Percentiles rank a stretch among this genome's conserved stretches.
These are phyloP conservation scores for Crocallis elinguaria DNA, from an alignment of 2,888 invertebrate genomes.

Conservation along the genomic window DNA sequence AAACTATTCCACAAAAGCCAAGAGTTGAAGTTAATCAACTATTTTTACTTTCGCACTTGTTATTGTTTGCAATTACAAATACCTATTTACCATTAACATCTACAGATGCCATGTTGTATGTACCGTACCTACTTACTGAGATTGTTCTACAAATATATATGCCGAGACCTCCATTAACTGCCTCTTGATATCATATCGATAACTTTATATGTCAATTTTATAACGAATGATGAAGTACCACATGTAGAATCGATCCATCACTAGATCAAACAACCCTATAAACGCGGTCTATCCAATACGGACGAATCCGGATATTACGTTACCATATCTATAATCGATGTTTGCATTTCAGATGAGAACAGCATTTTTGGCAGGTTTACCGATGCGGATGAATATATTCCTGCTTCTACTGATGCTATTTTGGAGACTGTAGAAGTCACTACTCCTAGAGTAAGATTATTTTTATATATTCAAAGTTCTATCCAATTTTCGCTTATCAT, in stretches of 20 bases:
- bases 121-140: no score
- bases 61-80: no score
- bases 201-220: no score
- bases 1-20: no score
- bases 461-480: background rate
- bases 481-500: background rate
- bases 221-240: no score
- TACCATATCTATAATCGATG: slow-evolving; percentile 13
- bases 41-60: no score
- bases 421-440: slow-evolving; percentile 48
- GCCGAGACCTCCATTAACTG: no score
- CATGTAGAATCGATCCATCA: background rate
- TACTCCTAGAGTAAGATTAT: slow-evolving; percentile 54
- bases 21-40: no score
- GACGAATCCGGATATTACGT: slow-evolving; percentile 9
- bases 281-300: slow-evolving; percentile 1
- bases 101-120: no score
- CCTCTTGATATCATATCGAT: no score
- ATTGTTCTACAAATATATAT: no score
- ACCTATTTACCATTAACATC: no score
- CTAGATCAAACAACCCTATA: background rate
- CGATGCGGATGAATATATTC: slow-evolving; percentile 53
- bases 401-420: slow-evolving; percentile 43
- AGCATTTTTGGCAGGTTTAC: slow-evolving; percentile 77
- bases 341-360: slow-evolving; percentile 68